Evolutionary conservation across 30 jellyfish, hydroid and myxozoan genomes (phyloP).

Genomic region (Aurelia aurita complex sp. Pacific): DNA sequence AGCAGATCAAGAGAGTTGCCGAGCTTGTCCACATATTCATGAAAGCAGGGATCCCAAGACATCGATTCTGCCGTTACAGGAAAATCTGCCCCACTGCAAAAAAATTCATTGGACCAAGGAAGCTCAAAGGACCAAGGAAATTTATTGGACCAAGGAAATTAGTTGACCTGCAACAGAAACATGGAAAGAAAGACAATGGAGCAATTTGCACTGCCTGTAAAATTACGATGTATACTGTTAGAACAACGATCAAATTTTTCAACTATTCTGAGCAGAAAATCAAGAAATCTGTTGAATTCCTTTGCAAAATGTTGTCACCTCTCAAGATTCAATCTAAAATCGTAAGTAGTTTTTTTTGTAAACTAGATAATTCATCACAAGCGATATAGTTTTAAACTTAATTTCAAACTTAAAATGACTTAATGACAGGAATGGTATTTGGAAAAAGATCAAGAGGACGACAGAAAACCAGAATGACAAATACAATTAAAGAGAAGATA

Average conservation of each 20-base stretch:
- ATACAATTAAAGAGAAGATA: no score
- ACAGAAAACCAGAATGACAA: no score
- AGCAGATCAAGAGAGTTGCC: slow-evolving; percentile 10
- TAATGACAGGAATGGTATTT: no score
- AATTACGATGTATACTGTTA: background rate
- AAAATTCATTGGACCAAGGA: background rate
- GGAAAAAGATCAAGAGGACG: no score
- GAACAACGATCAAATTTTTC: background rate
- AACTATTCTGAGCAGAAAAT: slow-evolving; percentile 30
- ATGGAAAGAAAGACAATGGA: background rate
- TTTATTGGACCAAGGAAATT: background rate
- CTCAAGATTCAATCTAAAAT: slow-evolving; percentile 38
- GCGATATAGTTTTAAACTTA: no score
- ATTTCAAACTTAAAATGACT: no score
- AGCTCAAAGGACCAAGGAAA: background rate
- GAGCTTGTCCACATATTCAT: background rate
- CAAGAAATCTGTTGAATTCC: slow-evolving; percentile 1
- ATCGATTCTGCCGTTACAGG: slow-evolving; percentile 23
- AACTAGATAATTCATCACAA: background rate
- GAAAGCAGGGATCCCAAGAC: slow-evolving; percentile 49
- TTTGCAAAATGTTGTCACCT: slow-evolving; percentile 47
- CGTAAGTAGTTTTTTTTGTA: background rate
- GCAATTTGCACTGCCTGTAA: slow-evolving; percentile 29
- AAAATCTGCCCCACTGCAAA: slow-evolving; percentile 19
- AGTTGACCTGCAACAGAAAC: background rate